Conservation (phyloP, 1,140 invertebrate species). For the Lepidostoma basale region DNA sequence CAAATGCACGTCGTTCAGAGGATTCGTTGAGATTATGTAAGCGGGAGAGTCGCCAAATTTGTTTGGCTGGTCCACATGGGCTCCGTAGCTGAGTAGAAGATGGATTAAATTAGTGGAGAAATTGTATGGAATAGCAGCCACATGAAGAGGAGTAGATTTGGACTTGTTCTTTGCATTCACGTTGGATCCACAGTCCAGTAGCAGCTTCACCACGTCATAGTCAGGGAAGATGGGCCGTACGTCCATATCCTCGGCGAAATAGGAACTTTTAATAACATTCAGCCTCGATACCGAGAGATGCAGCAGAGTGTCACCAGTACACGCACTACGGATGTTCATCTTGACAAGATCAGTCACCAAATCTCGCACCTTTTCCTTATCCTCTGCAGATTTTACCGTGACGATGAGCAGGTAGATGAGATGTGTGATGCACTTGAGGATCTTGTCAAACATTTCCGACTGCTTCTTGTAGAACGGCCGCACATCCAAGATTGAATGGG, state of each 20-base stretch:
- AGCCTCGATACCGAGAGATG: conserved; percentile 80
- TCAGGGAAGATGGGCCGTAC: conserved; percentile 74
- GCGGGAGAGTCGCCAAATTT: conserved; percentile 71
- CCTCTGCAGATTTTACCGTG: conserved; percentile 61
- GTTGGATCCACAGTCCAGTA: conserved; percentile 77
- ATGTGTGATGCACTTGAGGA: conserved; percentile 80
- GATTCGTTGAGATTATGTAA: conserved; percentile 65
- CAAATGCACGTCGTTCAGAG: conserved; percentile 67
- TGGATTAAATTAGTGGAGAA: conserved; percentile 74
- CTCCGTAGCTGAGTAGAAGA: conserved; percentile 75
- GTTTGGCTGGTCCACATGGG: conserved; percentile 85
- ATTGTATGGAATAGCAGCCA: conserved; percentile 76
- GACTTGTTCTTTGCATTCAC: conserved; percentile 78
- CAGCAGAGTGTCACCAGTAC: conserved; percentile 76
- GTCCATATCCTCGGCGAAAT: conserved; percentile 74
- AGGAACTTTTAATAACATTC: conserved; percentile 79
- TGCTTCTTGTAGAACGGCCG: conserved; percentile 78
- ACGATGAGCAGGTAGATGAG: conserved; percentile 77
- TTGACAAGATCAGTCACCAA: conserved; percentile 60
- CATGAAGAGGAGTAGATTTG: conserved; percentile 76
- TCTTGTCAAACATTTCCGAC: conserved; percentile 81
- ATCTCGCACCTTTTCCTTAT: conserved; percentile 42
- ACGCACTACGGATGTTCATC: conserved; percentile 71
- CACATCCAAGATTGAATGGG: conserved; percentile 67
- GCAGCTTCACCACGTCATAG: conserved; percentile 68